Evolutionary conservation across 1,140 invertebrate genomes (phyloP).

Genomic region (Drosophila sturtevanti): DNA sequence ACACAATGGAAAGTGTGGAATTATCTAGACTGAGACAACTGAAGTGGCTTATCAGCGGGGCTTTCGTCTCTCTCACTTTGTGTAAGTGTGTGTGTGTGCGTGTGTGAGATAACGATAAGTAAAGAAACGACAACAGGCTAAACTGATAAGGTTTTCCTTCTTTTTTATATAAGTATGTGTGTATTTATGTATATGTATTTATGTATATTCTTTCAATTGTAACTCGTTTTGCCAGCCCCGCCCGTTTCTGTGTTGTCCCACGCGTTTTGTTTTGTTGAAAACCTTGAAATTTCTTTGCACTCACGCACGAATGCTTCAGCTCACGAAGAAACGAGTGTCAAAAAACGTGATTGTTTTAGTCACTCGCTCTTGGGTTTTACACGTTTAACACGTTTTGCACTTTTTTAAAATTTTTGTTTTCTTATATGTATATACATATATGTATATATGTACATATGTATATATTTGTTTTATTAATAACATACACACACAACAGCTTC

Average conservation of each 20-base stretch:
- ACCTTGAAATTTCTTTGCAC: constrained; percentile 61
- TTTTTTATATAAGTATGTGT: constrained; percentile 20
- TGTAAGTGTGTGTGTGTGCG: constrained; percentile 20
- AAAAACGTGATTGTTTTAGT: constrained; percentile 65
- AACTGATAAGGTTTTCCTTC: constrained; percentile 39
- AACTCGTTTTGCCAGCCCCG: constrained; percentile 30
- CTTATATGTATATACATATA: background rate
- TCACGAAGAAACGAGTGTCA: constrained; percentile 45
- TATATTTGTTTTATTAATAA: constrained; percentile 74
- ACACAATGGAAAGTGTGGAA: constrained; percentile 31
- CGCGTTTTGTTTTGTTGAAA: constrained; percentile 40
- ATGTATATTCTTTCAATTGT: constrained; percentile 30
- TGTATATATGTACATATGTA: constrained; percentile 51
- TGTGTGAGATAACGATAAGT: constrained; percentile 48
- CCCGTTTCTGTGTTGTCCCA: constrained; percentile 34
- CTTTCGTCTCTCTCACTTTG: constrained; percentile 29
- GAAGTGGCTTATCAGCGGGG: constrained; percentile 50
- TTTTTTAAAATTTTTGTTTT: constrained; percentile 43
- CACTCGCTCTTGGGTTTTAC: constrained; percentile 20
- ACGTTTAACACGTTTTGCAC: constrained; percentile 61
- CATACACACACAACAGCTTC: constrained; percentile 59
- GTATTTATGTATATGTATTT: constrained; percentile 10
- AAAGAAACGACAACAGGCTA: constrained; percentile 33
- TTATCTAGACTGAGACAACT: constrained; percentile 27
- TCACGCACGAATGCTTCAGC: constrained; percentile 30